A percentile compares a stretch with the other conserved stretches of the same genome.
phyloP scores from a whole-genome alignment of 2,888 invertebrate species.

The Phrixothrix hirtus region DNA sequence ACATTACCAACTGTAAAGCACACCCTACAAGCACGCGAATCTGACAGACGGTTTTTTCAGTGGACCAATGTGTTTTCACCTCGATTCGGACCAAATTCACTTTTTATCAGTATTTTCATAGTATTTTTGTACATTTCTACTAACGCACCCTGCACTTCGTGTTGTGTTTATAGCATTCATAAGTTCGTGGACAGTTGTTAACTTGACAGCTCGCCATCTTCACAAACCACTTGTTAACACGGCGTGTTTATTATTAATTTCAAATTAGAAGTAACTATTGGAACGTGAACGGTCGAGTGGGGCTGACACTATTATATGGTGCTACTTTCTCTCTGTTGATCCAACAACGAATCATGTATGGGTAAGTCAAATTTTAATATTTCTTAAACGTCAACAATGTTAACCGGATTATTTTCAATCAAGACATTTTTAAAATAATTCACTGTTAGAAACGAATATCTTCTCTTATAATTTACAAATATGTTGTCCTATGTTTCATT shows the following conservation, averaged over 20 bases:
- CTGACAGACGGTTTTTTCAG: constrained; percentile 55
- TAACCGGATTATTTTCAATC: too few species aligned
- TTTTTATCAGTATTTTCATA: constrained; percentile 50
- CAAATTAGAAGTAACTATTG: constrained; percentile 23
- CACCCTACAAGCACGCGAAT: constrained; percentile 49
- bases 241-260: constrained; percentile 48
- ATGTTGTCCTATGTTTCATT: constrained; percentile 1
- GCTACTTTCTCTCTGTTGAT: constrained; percentile 16
- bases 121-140: constrained; percentile 54
- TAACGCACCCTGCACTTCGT: constrained; percentile 44
- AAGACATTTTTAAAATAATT: too few species aligned
- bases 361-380: constrained; percentile 33
- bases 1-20: constrained; percentile 47
- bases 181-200: constrained; percentile 44
- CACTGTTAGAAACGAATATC: too few species aligned
- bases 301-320: constrained; percentile 21
- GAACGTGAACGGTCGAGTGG: constrained; percentile 28
- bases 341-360: constrained; percentile 35
- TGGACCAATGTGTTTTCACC: constrained; percentile 54
- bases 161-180: constrained; percentile 44
- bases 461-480: too few species aligned
- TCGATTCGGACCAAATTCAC: constrained; percentile 52
- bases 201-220: constrained; percentile 51
- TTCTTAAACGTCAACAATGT: constrained; percentile 7
- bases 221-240: constrained; percentile 57